Conservation (phyloP, 2,797 vertebrate species). For the Steatocranus sp. region DNA sequence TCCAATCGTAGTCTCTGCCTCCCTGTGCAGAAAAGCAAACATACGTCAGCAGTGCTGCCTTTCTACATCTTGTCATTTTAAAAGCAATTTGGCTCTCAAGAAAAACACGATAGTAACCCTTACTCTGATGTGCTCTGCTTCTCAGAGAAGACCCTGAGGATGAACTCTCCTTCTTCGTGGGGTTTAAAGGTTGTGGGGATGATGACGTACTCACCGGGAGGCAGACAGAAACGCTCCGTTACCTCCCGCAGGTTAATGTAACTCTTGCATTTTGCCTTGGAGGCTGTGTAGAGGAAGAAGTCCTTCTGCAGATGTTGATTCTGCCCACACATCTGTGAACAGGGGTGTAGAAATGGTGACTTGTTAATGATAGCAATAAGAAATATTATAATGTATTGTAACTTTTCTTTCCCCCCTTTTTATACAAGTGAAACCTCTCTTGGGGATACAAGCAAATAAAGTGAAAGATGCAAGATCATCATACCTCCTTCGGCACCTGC, state of each 20-base stretch:
- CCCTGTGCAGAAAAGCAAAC: constrained; percentile 67
- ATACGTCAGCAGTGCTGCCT: neutral
- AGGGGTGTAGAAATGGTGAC: neutral
- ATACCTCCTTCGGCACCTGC: constrained; percentile 79
- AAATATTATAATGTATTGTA: neutral
- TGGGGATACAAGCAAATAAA: neutral
- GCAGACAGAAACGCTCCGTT: constrained; percentile 88
- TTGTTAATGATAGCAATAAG: neutral
- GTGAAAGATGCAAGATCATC: neutral
- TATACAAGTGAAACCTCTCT: neutral
- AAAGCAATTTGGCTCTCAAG: neutral
- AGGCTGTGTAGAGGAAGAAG: constrained; percentile 94
- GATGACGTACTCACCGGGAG: constrained; percentile 89
- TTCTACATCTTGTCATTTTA: neutral
- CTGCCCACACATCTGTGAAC: constrained; percentile 81
- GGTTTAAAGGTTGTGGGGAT: constrained; percentile 91
- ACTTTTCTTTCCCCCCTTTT: neutral
- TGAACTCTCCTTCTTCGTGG: constrained; percentile 92
- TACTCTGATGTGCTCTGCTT: constrained; percentile 93
- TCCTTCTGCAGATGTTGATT: constrained; percentile 91
- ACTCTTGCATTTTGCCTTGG: constrained; percentile 87
- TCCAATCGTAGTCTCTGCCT: constrained; percentile 79
- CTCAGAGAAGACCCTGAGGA: constrained; percentile 97
- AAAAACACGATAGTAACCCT: constrained; percentile 42
- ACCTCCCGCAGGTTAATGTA: constrained; percentile 97